phyloP scores from a whole-genome alignment of 2,113 vertebrate species.

The Lonchura striata region DNA sequence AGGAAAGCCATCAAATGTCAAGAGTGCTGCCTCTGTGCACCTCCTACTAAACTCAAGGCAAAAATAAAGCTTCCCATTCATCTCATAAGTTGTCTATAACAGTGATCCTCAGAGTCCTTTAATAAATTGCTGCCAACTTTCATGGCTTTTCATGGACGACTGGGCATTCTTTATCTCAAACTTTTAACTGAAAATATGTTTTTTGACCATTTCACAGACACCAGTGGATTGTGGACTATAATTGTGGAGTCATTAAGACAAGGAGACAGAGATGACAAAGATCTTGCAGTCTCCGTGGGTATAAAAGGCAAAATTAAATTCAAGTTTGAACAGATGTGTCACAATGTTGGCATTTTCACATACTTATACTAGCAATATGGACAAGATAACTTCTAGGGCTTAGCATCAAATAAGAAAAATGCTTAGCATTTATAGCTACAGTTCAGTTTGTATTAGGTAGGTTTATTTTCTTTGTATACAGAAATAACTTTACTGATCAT shows the following conservation, averaged over 20 bases:
- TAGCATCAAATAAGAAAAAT: neutral
- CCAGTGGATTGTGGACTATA: neutral
- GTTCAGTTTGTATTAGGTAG: neutral
- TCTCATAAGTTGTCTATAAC: neutral
- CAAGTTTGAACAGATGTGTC: neutral
- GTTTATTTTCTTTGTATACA: neutral
- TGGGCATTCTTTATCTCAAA: neutral
- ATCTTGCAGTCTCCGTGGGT: neutral
- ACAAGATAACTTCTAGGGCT: neutral
- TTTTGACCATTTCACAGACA: neutral
- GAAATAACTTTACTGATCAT: neutral
- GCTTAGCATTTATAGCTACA: neutral
- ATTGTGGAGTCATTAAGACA: neutral
- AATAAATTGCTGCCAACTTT: neutral
- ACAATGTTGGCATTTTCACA: neutral
- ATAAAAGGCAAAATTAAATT: neutral
- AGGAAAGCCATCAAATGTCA: neutral
- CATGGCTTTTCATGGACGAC: neutral
- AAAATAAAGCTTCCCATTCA: neutral
- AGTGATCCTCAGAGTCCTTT: neutral
- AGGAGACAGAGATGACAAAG: neutral
- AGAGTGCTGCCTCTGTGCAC: neutral
- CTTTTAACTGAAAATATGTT: neutral
- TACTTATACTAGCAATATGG: neutral
- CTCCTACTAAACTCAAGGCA: neutral